A percentile compares a stretch with the other conserved stretches of the same genome.
Conservation (phyloP, 2,113 vertebrate genomes). For the Salvelinus fontinalis region DNA sequence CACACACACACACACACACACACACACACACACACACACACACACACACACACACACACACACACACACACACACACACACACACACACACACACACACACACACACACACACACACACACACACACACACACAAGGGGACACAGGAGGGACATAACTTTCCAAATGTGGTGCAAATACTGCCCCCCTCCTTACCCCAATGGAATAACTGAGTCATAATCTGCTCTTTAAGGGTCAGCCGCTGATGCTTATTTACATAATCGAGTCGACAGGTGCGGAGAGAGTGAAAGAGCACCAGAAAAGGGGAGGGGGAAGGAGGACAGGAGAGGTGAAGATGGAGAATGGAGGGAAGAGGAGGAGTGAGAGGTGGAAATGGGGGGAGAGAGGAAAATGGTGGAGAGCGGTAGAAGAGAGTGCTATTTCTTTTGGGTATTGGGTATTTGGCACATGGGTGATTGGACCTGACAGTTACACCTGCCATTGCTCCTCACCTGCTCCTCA, state of each 20-base stretch:
- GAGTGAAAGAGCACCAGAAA: conserved; percentile 60
- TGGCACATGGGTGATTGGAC: conserved; percentile 74
- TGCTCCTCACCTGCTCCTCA: conserved; percentile 52
- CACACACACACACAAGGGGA: conserved; percentile 30
- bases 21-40: conserved; percentile 40
- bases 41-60: conserved; percentile 31
- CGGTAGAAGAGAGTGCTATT: no score
- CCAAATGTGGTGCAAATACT: conserved; percentile 49
- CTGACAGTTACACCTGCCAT: conserved; percentile 85
- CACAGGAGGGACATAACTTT: neutral
- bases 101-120: conserved; percentile 20
- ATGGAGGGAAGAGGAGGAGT: conserved; percentile 42
- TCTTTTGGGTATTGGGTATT: conserved; percentile 43
- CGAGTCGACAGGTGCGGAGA: conserved; percentile 86
- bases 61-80: conserved; percentile 17
- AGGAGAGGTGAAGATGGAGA: neutral
- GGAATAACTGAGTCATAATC: conserved; percentile 75
- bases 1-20: conserved; percentile 26
- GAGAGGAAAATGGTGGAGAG: conserved; percentile 8
- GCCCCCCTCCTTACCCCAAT: conserved; percentile 61
- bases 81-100: conserved; percentile 20
- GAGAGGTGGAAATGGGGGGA: conserved; percentile 34
- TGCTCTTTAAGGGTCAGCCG: conserved; percentile 72
- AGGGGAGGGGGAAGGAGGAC: conserved; percentile 30
- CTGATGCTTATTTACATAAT: conserved; percentile 89